phyloP scores from a whole-genome alignment of 2,888 invertebrate genomes.

The Bruchidius siliquastri region DNA sequence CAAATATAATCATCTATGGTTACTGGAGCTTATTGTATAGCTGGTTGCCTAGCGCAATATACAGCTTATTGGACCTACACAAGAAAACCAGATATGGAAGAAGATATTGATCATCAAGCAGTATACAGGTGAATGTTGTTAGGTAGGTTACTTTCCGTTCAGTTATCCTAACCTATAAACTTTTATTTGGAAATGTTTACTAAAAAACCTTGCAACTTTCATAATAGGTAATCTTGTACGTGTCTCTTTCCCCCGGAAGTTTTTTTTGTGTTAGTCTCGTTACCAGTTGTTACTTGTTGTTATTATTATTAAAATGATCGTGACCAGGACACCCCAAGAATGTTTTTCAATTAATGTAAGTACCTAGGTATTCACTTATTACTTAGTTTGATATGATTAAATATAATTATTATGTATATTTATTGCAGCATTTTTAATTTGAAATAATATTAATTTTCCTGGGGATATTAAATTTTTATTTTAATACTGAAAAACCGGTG shows the following conservation, averaged over 20 bases:
- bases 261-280: not conserved
- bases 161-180: conserved; percentile 35
- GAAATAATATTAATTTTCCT: no score
- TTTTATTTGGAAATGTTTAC: conserved; percentile 28
- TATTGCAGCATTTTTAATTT: no score
- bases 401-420: no score
- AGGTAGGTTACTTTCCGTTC: conserved; percentile 31
- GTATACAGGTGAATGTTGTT: conserved; percentile 8
- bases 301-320: conserved; percentile 22
- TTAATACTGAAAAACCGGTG: no score
- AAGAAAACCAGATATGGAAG: conserved; percentile 23
- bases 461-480: no score
- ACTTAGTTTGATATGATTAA: not conserved
- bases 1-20: no score
- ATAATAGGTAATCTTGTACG: conserved; percentile 25
- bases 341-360: conserved; percentile 35
- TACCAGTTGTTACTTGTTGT: not conserved
- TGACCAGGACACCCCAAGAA: conserved; percentile 30
- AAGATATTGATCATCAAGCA: conserved; percentile 35
- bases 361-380: conserved; percentile 16
- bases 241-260: conserved; percentile 16
- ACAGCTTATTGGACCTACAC: not conserved
- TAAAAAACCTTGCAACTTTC: conserved; percentile 19
- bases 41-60: conserved; percentile 15
- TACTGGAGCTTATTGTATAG: not conserved